These are phyloP conservation scores for Pristionchus entomophagus DNA, from an alignment of 2,888 invertebrate species.

Conservation along the genomic window DNA sequence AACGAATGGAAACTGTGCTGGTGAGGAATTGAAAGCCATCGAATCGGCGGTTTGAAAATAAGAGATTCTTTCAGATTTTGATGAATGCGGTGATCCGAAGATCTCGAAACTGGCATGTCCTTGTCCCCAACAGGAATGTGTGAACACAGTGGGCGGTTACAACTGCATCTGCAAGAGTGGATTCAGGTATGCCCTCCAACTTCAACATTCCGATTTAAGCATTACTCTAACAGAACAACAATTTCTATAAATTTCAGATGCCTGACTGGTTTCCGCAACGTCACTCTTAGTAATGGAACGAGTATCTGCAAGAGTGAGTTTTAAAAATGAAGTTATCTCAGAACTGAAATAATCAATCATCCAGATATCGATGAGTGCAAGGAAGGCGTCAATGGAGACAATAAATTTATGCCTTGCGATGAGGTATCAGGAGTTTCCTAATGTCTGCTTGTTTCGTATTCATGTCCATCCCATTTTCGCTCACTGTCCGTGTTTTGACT, in stretches of 20 bases:
- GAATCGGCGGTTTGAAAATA: no score
- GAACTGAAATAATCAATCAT: background rate
- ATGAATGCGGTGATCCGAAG: constrained; percentile 10
- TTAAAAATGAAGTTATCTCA: background rate
- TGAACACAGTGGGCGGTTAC: constrained; percentile 30
- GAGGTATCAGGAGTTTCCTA: background rate
- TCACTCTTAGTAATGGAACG: background rate
- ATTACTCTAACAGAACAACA: no score
- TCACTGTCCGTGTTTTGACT: no score
- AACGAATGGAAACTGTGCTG: constrained; percentile 32
- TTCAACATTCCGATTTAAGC: no score
- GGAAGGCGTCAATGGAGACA: constrained; percentile 38
- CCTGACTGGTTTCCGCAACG: constrained; percentile 31
- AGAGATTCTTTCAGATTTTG: background rate
- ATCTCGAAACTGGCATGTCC: constrained; percentile 43
- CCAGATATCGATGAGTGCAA: constrained; percentile 45
- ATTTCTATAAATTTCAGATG: background rate
- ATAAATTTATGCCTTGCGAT: constrained; percentile 23
- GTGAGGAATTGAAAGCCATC: background rate
- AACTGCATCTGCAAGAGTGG: constrained; percentile 29
- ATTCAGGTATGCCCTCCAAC: constrained; percentile 38
- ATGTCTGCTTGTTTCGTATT: background rate
- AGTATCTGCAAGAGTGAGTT: constrained; percentile 31
- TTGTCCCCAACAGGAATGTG: constrained; percentile 27
- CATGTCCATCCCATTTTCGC: no score